phyloP scores from a whole-genome alignment of 1,140 invertebrate species.

The Microplitis demolitor region DNA sequence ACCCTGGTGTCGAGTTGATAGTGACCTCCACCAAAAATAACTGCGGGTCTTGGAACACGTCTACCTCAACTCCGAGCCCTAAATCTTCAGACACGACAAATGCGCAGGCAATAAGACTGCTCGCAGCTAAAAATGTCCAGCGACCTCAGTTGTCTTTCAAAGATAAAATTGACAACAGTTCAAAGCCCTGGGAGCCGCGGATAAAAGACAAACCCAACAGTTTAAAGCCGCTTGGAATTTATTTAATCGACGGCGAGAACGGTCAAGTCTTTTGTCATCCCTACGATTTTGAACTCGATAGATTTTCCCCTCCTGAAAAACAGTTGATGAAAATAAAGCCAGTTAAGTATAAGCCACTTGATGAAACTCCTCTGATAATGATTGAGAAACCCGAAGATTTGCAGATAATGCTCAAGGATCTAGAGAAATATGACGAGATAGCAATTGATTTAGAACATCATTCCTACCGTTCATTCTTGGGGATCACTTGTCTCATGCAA shows the following conservation, averaged over 20 bases:
- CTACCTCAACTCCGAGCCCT: background rate
- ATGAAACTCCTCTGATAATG: constrained; percentile 70
- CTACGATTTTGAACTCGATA: constrained; percentile 85
- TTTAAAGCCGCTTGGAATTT: constrained; percentile 76
- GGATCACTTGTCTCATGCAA: constrained; percentile 92
- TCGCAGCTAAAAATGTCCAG: constrained; percentile 76
- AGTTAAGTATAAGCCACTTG: constrained; percentile 61
- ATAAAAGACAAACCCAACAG: constrained; percentile 89
- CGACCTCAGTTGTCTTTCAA: constrained; percentile 86
- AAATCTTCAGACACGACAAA: background rate
- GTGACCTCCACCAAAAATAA: constrained; percentile 43
- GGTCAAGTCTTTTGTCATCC: constrained; percentile 75
- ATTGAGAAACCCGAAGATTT: constrained; percentile 74
- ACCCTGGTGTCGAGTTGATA: constrained; percentile 55
- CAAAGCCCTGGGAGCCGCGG: constrained; percentile 76
- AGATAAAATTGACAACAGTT: constrained; percentile 83
- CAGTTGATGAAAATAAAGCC: constrained; percentile 60
- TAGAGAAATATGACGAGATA: constrained; percentile 73
- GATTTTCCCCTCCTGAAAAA: constrained; percentile 64
- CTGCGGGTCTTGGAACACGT: constrained; percentile 66
- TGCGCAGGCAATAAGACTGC: constrained; percentile 63
- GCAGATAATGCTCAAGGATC: constrained; percentile 68
- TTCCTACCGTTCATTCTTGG: constrained; percentile 81
- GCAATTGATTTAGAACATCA: constrained; percentile 92
- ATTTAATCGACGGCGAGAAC: constrained; percentile 70